Conservation (phyloP, 37 sponge, comb jelly and placozoan genomes). For the Hexactinellida sp. region DNA sequence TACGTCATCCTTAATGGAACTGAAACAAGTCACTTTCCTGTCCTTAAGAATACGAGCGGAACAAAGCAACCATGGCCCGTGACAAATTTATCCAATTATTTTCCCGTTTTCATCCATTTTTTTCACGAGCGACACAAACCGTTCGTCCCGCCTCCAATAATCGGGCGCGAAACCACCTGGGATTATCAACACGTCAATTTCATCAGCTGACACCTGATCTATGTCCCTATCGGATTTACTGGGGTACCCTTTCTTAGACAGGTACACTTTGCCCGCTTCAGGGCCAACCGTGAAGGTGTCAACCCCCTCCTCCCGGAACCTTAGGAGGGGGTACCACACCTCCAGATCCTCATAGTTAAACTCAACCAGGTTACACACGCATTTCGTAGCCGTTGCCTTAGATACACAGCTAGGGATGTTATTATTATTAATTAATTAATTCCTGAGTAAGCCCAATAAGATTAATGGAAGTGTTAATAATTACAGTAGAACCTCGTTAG, state of each 20-base stretch:
- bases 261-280: conserved; percentile 41
- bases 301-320: conserved; percentile 60
- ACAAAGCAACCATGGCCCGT: conserved; percentile 54
- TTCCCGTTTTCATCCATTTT: conserved; percentile 26
- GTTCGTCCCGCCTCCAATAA: conserved; percentile 50
- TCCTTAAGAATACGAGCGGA: conserved; percentile 39
- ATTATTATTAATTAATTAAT: no score
- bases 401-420: neutral
- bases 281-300: conserved; percentile 48
- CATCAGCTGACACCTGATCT: conserved; percentile 32
- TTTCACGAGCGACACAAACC: conserved; percentile 39
- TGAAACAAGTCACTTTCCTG: conserved; percentile 43
- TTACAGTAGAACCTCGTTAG: no score
- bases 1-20: conserved; percentile 61
- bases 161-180: conserved; percentile 61
- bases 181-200: conserved; percentile 44
- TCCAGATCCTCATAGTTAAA: conserved; percentile 59
- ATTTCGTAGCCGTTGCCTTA: neutral
- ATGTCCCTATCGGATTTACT: conserved; percentile 34
- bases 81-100: conserved; percentile 42
- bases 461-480: no score
- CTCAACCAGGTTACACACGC: conserved; percentile 37
- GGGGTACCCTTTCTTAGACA: conserved; percentile 58
- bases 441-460: no score
- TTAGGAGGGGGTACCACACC: conserved; percentile 57